Conservation (phyloP, 2,888 invertebrate species). For the Pristionchus mayeri region DNA sequence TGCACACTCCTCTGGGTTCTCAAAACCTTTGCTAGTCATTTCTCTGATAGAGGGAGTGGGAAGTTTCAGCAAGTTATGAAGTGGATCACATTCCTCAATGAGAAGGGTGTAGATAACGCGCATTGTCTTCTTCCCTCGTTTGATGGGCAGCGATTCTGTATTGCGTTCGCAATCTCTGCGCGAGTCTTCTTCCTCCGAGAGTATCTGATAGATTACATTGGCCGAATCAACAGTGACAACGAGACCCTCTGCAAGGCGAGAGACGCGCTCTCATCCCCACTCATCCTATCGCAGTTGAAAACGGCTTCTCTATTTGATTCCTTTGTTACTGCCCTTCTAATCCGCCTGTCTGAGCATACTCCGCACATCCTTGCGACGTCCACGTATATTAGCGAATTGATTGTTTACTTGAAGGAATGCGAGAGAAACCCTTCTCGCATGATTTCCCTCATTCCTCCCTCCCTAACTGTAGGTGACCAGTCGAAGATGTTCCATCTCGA, state of each 20-base stretch:
- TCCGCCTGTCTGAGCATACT: not conserved
- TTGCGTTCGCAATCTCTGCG: not conserved
- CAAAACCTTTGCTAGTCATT: not conserved
- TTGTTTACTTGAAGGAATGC: not conserved
- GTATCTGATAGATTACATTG: not conserved
- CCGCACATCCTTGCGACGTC: not conserved
- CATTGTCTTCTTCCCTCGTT: conserved; percentile 4
- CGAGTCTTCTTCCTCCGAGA: not conserved
- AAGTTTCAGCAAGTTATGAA: not conserved
- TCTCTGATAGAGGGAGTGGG: not conserved
- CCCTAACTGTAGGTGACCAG: not conserved
- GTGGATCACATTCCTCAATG: not conserved
- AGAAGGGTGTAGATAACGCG: not conserved
- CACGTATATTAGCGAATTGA: not conserved
- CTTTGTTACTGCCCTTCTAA: not conserved
- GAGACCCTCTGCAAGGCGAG: not conserved
- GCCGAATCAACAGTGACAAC: not conserved
- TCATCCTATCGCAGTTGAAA: not conserved
- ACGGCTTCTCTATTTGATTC: not conserved
- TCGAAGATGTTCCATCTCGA: not conserved
- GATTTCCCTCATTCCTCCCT: not conserved
- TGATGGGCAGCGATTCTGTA: not conserved
- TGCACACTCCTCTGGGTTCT: not conserved
- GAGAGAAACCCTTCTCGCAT: not conserved
- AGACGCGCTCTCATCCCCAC: not conserved